A percentile compares a stretch with the other conserved stretches of the same genome.
Conservation (phyloP, 23 tunicate species). For the Ascidia mentula region DNA sequence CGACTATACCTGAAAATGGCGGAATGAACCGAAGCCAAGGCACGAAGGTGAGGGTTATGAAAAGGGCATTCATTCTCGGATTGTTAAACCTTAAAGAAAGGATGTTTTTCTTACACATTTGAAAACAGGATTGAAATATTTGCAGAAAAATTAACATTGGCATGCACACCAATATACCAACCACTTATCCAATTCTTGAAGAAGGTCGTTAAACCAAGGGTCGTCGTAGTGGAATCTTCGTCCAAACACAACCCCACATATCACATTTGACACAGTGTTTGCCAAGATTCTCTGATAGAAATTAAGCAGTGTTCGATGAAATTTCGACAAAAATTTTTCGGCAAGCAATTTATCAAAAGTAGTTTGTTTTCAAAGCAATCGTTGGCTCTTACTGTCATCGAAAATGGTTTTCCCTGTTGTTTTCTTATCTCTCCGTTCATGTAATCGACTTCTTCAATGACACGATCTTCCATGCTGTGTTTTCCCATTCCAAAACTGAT, state of each 20-base stretch:
- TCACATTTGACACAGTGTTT: slow-evolving; percentile 45
- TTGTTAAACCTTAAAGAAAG: slow-evolving; percentile 35
- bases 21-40: slow-evolving; percentile 32
- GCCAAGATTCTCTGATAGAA: slow-evolving; percentile 2
- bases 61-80: background rate
- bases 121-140: background rate
- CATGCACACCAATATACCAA: background rate
- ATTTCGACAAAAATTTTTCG: background rate
- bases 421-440: background rate
- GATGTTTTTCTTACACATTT: background rate
- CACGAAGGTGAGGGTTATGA: slow-evolving; percentile 19
- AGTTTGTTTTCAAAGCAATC: background rate
- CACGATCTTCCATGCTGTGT: background rate
- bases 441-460: background rate
- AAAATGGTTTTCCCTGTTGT: background rate
- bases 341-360: background rate
- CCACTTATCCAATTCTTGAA: slow-evolving; percentile 8
- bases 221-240: slow-evolving; percentile 52
- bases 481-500: background rate
- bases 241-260: slow-evolving; percentile 41
- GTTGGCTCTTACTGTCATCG: background rate
- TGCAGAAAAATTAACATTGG: background rate
- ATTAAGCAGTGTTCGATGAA: background rate
- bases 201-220: slow-evolving; percentile 33
- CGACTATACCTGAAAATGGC: slow-evolving; percentile 9